Conservation (phyloP, 2,797 vertebrate genomes). For the Syncerus caffer region DNA sequence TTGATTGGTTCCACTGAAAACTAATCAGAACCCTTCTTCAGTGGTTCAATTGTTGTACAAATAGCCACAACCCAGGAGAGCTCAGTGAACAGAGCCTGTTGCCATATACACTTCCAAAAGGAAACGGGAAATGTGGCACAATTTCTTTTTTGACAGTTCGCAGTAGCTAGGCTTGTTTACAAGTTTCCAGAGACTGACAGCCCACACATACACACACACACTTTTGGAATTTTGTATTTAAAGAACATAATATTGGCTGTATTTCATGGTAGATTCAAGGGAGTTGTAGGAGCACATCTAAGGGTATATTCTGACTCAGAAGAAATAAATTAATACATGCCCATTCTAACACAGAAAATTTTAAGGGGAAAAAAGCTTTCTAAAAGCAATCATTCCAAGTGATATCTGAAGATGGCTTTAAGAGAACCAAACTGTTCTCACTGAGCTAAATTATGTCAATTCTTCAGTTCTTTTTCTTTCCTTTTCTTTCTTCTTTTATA, state of each 20-base stretch:
- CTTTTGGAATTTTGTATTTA: neutral
- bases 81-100: neutral
- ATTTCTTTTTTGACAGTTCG: neutral
- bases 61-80: conserved; percentile 39
- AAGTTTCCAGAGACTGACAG: neutral
- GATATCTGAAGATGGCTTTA: conserved; percentile 58
- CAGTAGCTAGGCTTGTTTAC: neutral
- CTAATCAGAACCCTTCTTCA: conserved; percentile 58
- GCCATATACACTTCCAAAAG: neutral
- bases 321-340: conserved; percentile 28
- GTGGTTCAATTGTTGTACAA: neutral
- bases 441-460: conserved; percentile 64
- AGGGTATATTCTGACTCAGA: conserved; percentile 31
- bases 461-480: conserved; percentile 31
- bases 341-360: conserved; percentile 18
- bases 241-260: neutral
- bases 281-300: neutral
- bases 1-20: conserved; percentile 57
- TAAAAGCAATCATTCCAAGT: conserved; percentile 62
- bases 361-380: conserved; percentile 52
- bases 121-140: neutral
- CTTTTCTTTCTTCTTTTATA: conserved; percentile 43
- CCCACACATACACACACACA: too few relatives aligned
- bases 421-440: conserved; percentile 68
- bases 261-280: neutral